These are phyloP conservation scores for Atrichornis clamosus DNA, from an alignment of 2,113 vertebrate species.

Conservation along the genomic window DNA sequence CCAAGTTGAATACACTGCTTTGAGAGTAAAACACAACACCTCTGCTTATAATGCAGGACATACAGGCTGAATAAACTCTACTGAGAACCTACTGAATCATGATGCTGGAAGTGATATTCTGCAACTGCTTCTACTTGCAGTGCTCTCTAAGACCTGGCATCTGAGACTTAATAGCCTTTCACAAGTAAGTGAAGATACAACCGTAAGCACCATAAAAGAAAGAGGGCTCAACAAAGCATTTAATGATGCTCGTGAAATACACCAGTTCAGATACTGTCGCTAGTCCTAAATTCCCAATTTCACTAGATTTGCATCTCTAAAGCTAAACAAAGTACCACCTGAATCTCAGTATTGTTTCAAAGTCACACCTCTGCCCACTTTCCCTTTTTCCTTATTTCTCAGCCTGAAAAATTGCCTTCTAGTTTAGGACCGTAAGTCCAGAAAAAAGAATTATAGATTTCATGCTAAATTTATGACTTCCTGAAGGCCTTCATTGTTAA, in stretches of 20 bases:
- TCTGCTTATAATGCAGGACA: neutral
- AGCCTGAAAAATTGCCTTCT: neutral
- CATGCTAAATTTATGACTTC: neutral
- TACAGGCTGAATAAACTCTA: neutral
- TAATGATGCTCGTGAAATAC: neutral
- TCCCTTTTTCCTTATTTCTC: neutral
- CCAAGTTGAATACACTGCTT: neutral
- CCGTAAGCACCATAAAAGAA: neutral
- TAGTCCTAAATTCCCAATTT: neutral
- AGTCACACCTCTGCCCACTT: no score
- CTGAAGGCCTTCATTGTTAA: neutral
- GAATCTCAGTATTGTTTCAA: neutral
- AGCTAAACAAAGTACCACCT: neutral
- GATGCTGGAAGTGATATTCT: neutral
- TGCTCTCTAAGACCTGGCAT: neutral
- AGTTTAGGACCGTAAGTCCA: neutral
- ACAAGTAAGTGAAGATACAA: neutral
- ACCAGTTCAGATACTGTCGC: neutral
- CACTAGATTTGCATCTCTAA: neutral
- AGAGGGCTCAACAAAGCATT: neutral
- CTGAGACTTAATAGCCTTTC: neutral
- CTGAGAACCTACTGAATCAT: neutral
- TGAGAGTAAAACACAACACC: neutral
- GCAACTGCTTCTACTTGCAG: neutral
- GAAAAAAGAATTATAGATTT: neutral